Conservation (phyloP, 2,888 invertebrate species). For the Balanococcus diminutus region DNA sequence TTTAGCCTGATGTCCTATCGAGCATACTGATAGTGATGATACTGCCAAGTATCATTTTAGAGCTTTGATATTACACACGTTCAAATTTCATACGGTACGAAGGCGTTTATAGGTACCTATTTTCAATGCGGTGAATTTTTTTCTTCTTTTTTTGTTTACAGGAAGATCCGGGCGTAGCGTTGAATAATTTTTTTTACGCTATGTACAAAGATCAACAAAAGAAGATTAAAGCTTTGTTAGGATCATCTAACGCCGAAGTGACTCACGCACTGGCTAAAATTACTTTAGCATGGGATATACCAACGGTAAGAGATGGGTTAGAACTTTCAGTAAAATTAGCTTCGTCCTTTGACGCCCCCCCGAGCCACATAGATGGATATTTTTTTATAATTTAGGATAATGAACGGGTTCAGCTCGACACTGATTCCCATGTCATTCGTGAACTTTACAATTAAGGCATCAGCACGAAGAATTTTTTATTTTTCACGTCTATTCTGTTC, state of each 20-base stretch:
- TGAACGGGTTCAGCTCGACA: neutral
- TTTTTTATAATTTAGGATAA: neutral
- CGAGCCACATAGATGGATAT: neutral
- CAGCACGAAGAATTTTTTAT: neutral
- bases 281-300: conserved; percentile 45
- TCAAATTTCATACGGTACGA: neutral
- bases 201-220: conserved; percentile 67
- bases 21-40: neutral
- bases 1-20: neutral
- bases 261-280: conserved; percentile 46
- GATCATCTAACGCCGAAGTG: conserved; percentile 41
- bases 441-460: neutral
- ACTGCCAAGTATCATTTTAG: neutral
- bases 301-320: conserved; percentile 24
- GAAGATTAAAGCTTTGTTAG: conserved; percentile 47
- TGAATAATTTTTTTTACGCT: conserved; percentile 90
- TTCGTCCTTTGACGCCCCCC: neutral
- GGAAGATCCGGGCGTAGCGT: conserved; percentile 91
- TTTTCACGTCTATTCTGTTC: neutral
- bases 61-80: neutral
- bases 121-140: neutral
- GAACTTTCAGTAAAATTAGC: neutral
- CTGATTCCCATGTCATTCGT: neutral
- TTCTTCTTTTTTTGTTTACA: conserved; percentile 62
- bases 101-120: neutral